These are phyloP conservation scores for Anguilla japonica DNA, from an alignment of 2,113 vertebrate genomes.

Conservation along the genomic window DNA sequence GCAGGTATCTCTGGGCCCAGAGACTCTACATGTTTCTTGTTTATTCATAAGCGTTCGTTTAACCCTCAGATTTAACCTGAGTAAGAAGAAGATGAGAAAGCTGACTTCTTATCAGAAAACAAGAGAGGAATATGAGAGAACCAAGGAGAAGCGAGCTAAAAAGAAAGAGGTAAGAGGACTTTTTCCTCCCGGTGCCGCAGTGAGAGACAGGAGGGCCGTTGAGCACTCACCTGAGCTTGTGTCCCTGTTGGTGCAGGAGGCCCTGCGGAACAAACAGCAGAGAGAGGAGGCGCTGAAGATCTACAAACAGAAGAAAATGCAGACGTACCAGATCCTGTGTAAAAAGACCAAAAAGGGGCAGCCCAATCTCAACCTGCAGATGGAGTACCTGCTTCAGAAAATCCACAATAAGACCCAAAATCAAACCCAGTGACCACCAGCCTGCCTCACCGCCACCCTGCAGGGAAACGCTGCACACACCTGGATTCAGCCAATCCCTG, in stretches of 20 bases:
- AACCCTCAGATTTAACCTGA: slow-evolving; percentile 61
- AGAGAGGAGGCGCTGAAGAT: slow-evolving; percentile 79
- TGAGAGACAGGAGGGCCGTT: too few species aligned
- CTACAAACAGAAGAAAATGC: slow-evolving; percentile 88
- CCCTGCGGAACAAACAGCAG: slow-evolving; percentile 74
- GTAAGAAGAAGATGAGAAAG: slow-evolving; percentile 70
- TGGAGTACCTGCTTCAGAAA: slow-evolving; percentile 93
- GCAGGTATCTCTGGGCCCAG: too few species aligned
- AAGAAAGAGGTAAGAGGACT: slow-evolving; percentile 80
- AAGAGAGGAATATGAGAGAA: slow-evolving; percentile 82
- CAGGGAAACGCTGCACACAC: too few species aligned
- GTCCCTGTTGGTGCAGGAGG: slow-evolving; percentile 67
- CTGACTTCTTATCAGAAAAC: slow-evolving; percentile 88
- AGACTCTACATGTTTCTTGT: too few species aligned
- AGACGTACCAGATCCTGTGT: slow-evolving; percentile 82
- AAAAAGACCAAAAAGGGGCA: slow-evolving; percentile 95
- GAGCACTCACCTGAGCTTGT: not conserved
- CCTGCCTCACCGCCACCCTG: too few species aligned
- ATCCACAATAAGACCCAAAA: slow-evolving; percentile 73
- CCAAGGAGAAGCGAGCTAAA: slow-evolving; percentile 69
- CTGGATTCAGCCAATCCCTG: too few species aligned
- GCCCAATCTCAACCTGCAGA: slow-evolving; percentile 92
- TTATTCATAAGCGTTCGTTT: slow-evolving; percentile 26
- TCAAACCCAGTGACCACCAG: slow-evolving; percentile 47
- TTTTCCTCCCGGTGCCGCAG: too few species aligned